These are phyloP conservation scores for Luidia sarsii DNA, from an alignment of 53 echinoderm and acorn worm species.

Conservation along the genomic window DNA sequence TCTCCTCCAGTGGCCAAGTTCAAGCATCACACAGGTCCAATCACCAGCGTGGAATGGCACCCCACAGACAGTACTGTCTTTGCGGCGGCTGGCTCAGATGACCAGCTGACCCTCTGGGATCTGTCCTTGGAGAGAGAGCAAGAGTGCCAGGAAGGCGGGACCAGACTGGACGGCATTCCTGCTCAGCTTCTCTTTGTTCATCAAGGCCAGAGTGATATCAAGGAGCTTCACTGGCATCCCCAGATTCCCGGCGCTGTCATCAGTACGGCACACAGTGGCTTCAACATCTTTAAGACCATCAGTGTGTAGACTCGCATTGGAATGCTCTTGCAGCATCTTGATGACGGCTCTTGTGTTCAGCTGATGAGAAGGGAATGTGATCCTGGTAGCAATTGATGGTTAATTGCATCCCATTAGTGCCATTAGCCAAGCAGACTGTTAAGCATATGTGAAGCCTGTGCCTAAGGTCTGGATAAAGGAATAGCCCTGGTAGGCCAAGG, in stretches of 20 bases:
- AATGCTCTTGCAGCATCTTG: no score
- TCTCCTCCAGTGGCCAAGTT: constrained; percentile 88
- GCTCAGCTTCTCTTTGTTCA: constrained; percentile 98
- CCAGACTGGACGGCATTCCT: constrained; percentile 63
- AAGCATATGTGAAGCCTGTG: no score
- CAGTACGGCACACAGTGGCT: constrained; percentile 92
- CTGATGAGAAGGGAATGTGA: no score
- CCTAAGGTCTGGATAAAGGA: no score
- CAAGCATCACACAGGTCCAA: constrained; percentile 96
- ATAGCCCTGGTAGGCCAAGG: no score
- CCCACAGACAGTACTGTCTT: constrained; percentile 91
- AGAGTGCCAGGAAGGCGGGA: constrained; percentile 31
- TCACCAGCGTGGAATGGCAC: constrained; percentile 93
- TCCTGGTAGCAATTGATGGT: no score
- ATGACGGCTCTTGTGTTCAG: no score
- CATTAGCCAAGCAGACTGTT: no score
- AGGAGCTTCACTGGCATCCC: constrained; percentile 92
- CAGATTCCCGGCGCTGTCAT: constrained; percentile 89
- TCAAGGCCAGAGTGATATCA: constrained; percentile 97
- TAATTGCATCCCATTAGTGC: no score
- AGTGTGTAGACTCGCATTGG: no score
- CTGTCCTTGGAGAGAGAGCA: constrained; percentile 82
- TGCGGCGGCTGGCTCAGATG: constrained; percentile 80
- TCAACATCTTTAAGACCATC: constrained; percentile 95
- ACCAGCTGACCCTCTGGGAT: constrained; percentile 97